Base-by-base conservation (phyloP, 1,140 invertebrate genomes). In the Dryas iulia region DNA sequence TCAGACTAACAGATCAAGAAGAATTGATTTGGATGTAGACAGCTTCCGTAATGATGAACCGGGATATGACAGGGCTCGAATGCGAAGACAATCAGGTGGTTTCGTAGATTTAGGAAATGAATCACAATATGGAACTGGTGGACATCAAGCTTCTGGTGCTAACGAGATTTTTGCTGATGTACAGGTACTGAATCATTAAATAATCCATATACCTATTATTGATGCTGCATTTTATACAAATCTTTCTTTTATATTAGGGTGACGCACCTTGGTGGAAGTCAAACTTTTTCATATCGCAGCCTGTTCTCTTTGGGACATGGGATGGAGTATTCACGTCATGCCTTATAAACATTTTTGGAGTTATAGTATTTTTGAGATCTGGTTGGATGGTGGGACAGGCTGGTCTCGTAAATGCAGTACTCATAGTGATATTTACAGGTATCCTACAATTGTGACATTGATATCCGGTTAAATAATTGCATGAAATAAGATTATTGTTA, bases 351-450 rank as follows among this genome's bases (percentile, higher is more conserved):
- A 98, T 99, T 28, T 98, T 99, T 93, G 98, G 98, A 78, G 98
- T 99, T 1, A 98, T 99, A 86, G 97, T 99, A 66, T 99, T 99
- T 92, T 93, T 99, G 26, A 93, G 98, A 81, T 98, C 98, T 73
- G 98, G 98, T 67, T 99, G 98, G 98, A 98, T 99, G 83, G 98
- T 99, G 3, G 98, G 96, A 28, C 96, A 99, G 93, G 98, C 98
- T 72, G 98, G 98, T 54, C 95, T 98, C 76, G 93, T 97, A 11
- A 95, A 97, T 93, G 97, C 97, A 57, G 94, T 98, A 30, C 90
- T 98, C 63, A 97, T 98, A 74, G 96, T 99, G 59, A 92, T 98
- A 69, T 95, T 97, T 79, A 96, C 97, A 91, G 95, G 96, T 96
- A 90, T 39, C 3, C 39, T 10, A 47, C 14, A 21, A 21, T 18